Evolutionary conservation across 2,113 vertebrate genomes (phyloP).

Genomic region (Cryptotis parvus): DNA sequence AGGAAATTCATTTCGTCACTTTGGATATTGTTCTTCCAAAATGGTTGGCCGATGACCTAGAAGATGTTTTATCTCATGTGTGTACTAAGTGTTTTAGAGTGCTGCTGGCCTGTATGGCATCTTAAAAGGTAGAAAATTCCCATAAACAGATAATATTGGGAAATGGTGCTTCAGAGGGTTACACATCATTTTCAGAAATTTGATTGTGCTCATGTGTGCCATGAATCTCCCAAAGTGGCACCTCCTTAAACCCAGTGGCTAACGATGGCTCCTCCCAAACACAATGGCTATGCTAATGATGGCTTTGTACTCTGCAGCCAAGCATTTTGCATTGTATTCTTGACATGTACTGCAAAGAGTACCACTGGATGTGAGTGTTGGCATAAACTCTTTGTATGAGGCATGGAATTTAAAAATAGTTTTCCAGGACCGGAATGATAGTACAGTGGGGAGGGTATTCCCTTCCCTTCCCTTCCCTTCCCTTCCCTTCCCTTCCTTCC

Average conservation of each 20-base stretch:
- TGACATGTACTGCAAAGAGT: neutral
- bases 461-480: too few relatives aligned
- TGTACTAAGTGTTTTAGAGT: too few relatives aligned
- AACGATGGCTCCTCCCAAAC: neutral
- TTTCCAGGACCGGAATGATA: too few relatives aligned
- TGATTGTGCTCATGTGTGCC: neutral
- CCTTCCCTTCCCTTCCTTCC: too few relatives aligned
- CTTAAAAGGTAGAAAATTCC: neutral
- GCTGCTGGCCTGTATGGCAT: neutral
- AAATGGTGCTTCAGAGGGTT: neutral
- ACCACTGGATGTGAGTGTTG: slow-evolving; percentile 57
- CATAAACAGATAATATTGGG: slow-evolving; percentile 1
- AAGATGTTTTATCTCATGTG: too few relatives aligned
- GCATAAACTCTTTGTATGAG: slow-evolving; percentile 30
- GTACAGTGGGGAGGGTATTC: too few relatives aligned
- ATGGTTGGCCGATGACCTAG: too few relatives aligned
- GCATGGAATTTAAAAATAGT: too few relatives aligned
- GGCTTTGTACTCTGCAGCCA: neutral
- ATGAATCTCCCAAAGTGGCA: neutral
- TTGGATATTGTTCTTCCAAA: neutral
- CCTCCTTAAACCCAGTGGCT: neutral
- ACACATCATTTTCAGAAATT: neutral
- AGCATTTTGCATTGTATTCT: neutral
- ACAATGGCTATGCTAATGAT: too few relatives aligned
- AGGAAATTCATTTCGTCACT: neutral